Conservation (phyloP, 2,113 vertebrate genomes). For the Catharus fuscescens region DNA sequence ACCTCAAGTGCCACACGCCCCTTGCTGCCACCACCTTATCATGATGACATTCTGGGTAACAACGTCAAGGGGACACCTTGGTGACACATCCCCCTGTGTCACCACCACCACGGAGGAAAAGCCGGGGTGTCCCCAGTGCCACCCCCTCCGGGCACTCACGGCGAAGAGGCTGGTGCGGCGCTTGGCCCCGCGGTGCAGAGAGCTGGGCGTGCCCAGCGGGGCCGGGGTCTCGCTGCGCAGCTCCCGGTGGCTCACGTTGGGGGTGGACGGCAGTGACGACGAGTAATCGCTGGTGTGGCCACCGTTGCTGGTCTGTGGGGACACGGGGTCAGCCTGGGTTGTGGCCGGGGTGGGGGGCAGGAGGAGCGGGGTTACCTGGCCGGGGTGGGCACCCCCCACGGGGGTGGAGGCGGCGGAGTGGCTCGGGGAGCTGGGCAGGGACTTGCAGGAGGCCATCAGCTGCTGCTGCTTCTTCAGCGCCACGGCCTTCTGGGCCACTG, state of each 20-base stretch:
- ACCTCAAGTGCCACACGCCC: neutral
- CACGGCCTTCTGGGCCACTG: slow-evolving; percentile 91
- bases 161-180: slow-evolving; percentile 94
- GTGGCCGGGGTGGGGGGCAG: fast-evolving
- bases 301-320: slow-evolving; percentile 87
- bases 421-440: slow-evolving; percentile 92
- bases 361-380: neutral
- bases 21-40: neutral
- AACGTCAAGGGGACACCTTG: fast-evolving
- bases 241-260: slow-evolving; percentile 90
- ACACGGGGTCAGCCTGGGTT: fast-evolving
- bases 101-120: neutral
- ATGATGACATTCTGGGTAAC: fast-evolving
- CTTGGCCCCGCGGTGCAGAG: slow-evolving; percentile 84
- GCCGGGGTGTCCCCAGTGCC: fast-evolving
- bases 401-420: slow-evolving; percentile 91
- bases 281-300: slow-evolving; percentile 88
- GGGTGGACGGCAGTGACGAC: slow-evolving; percentile 92
- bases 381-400: slow-evolving; percentile 62
- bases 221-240: slow-evolving; percentile 77
- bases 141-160: slow-evolving; percentile 63
- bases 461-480: slow-evolving; percentile 88
- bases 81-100: neutral
- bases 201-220: slow-evolving; percentile 77
- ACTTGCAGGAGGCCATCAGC: slow-evolving; percentile 90